Evolutionary conservation across 1,140 invertebrate species (phyloP).

Genomic region (Chrysomallon squamiferum): DNA sequence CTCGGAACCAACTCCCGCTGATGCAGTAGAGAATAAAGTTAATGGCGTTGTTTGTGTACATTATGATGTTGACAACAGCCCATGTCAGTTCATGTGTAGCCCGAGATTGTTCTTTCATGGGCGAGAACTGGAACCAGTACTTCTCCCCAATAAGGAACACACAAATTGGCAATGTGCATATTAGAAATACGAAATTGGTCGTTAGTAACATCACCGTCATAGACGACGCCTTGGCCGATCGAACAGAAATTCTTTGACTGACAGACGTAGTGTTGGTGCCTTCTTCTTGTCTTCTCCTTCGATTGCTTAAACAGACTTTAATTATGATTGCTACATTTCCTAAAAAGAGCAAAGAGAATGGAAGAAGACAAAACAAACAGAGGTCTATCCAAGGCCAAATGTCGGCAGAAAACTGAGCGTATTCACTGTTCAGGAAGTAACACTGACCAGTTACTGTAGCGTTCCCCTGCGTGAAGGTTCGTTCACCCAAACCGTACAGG

Average conservation of each 20-base stretch:
- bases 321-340: background rate
- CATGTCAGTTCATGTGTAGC: slow-evolving; percentile 5
- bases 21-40: slow-evolving; percentile 52
- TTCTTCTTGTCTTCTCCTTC: background rate
- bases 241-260: no score
- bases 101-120: background rate
- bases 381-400: background rate
- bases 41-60: slow-evolving; percentile 41
- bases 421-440: background rate
- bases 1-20: slow-evolving; percentile 37
- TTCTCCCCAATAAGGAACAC: slow-evolving; percentile 29
- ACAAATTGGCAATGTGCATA: slow-evolving; percentile 30
- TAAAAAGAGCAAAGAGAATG: background rate
- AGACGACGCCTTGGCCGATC: slow-evolving; percentile 18
- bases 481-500: slow-evolving; percentile 25
- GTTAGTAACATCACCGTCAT: slow-evolving; percentile 31
- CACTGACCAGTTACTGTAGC: background rate
- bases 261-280: no score
- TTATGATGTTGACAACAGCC: slow-evolving; percentile 27
- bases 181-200: slow-evolving; percentile 32
- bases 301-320: background rate
- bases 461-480: slow-evolving; percentile 1
- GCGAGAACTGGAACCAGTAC: slow-evolving; percentile 10
- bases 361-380: background rate
- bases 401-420: background rate